A percentile compares a stretch with the other conserved stretches of the same genome.
Evolutionary conservation across 2,888 invertebrate species (phyloP).

Genomic region (Hedychridium roseum): DNA sequence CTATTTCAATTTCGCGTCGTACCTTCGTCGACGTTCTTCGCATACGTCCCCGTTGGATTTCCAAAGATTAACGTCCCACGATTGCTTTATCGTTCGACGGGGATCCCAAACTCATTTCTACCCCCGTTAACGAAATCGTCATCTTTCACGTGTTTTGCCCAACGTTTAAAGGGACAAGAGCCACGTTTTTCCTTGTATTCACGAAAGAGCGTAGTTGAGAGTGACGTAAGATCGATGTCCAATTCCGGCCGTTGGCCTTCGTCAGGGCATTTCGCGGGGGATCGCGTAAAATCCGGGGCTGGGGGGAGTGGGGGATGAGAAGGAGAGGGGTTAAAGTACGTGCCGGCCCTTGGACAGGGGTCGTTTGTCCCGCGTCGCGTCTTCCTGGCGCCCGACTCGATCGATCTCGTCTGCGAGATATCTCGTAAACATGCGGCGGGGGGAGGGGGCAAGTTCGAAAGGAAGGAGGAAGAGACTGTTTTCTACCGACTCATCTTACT

Average conservation of each 20-base stretch:
- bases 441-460: constrained; percentile 6
- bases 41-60: no score
- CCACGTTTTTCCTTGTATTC: no score
- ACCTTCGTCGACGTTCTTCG: no score
- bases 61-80: constrained; percentile 2
- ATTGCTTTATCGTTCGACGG: constrained; percentile 5
- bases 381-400: constrained; percentile 48
- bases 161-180: no score
- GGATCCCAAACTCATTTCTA: not conserved
- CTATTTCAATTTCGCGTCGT: not conserved
- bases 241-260: no score
- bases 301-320: no score
- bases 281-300: no score
- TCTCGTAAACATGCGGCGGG: constrained; percentile 36
- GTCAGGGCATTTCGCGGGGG: no score
- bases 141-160: no score
- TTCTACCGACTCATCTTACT: constrained; percentile 1
- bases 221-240: no score
- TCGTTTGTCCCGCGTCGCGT: constrained; percentile 42
- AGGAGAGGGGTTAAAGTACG: constrained; percentile 21
- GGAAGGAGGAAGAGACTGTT: constrained; percentile 4
- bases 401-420: constrained; percentile 49
- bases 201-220: no score
- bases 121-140: no score
- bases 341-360: constrained; percentile 9